Evolutionary conservation across 2,888 invertebrate genomes (phyloP).

Genomic region (Microctonus brassicae): DNA sequence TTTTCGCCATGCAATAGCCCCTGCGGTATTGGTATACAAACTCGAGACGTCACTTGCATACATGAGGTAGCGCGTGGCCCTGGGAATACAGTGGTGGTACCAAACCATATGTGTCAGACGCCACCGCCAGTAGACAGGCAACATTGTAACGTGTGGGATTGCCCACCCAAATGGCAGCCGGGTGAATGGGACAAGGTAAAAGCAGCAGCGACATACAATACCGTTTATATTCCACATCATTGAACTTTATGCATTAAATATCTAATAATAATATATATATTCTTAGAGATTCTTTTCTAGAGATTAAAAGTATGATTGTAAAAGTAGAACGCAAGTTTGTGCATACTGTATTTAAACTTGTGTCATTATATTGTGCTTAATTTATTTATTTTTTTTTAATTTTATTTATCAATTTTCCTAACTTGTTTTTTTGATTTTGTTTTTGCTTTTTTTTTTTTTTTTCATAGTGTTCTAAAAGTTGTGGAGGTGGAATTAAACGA

Average conservation of each 20-base stretch:
- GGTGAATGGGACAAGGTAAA: conserved; percentile 85
- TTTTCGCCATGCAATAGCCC: conserved; percentile 92
- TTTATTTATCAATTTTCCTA: not conserved
- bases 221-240: conserved; percentile 4
- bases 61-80: conserved; percentile 89
- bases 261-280: not conserved
- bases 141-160: conserved; percentile 93
- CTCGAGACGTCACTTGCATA: conserved; percentile 89
- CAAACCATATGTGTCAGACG: conserved; percentile 92
- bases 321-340: not conserved
- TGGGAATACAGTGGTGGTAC: conserved; percentile 91
- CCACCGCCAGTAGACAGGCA: conserved; percentile 90
- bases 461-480: conserved; percentile 86
- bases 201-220: not conserved
- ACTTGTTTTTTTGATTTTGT: no score
- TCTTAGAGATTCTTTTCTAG: no score
- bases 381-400: conserved; percentile 3
- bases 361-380: no score
- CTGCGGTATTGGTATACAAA: conserved; percentile 95
- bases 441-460: not conserved
- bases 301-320: not conserved
- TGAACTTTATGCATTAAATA: conserved; percentile 1
- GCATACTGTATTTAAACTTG: not conserved
- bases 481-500: conserved; percentile 91
- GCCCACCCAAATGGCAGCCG: conserved; percentile 90